Conservation (phyloP, 2,888 invertebrate species). For the Ectemnius continuus region DNA sequence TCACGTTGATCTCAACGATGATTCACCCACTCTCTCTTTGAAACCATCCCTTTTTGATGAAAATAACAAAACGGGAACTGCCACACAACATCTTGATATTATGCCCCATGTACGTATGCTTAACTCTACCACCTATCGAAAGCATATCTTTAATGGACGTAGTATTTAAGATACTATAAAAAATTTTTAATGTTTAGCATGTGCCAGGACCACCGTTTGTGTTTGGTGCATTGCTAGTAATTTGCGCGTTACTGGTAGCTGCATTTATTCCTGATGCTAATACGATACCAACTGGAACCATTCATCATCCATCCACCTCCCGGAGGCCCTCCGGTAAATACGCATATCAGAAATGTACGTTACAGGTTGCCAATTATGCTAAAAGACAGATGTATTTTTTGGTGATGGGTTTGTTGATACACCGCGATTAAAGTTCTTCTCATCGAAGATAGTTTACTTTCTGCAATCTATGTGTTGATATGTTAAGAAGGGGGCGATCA, state of each 20-base stretch:
- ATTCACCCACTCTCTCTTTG: constrained; percentile 74
- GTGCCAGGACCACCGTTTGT: constrained; percentile 99
- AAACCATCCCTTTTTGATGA: constrained; percentile 77
- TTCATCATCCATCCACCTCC: constrained; percentile 82
- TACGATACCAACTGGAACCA: constrained; percentile 77
- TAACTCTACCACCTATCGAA: background rate
- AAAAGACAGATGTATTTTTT: constrained; percentile 68
- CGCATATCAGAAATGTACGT: constrained; percentile 79
- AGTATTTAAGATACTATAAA: constrained; percentile 1
- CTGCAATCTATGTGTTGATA: no score
- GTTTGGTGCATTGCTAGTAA: constrained; percentile 97
- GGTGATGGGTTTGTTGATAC: constrained; percentile 70
- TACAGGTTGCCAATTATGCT: constrained; percentile 75
- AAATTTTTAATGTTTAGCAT: constrained; percentile 79
- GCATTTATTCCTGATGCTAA: constrained; percentile 89
- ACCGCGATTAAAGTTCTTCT: background rate
- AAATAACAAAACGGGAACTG: constrained; percentile 76
- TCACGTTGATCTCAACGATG: constrained; percentile 96
- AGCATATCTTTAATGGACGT: background rate
- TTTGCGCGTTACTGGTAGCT: constrained; percentile 95
- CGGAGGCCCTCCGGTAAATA: constrained; percentile 80
- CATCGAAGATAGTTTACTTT: no score
- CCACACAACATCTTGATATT: constrained; percentile 78
- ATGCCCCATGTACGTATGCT: constrained; percentile 78
- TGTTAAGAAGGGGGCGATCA: background rate